phyloP scores from a whole-genome alignment of 2,797 vertebrate genomes.

The Crax fasciolata region DNA sequence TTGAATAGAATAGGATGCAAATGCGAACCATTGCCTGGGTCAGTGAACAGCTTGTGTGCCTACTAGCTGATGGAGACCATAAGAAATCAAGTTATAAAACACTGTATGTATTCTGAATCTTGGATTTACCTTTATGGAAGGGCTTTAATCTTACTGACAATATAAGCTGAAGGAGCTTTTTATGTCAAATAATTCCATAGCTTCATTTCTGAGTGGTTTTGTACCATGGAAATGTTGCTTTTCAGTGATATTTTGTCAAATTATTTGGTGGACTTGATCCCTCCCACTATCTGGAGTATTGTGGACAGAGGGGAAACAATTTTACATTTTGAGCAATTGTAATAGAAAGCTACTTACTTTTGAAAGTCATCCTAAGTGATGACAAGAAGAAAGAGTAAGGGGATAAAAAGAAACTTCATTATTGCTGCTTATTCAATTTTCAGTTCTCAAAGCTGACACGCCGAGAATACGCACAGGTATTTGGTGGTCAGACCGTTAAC shows the following conservation, averaged over 20 bases:
- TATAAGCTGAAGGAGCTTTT: not conserved
- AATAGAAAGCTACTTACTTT: slow-evolving; percentile 23
- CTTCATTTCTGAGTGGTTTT: not conserved
- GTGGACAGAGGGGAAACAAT: not conserved
- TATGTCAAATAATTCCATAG: not conserved
- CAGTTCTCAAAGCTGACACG: slow-evolving; percentile 25
- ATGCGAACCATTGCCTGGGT: not conserved
- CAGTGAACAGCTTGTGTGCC: not conserved
- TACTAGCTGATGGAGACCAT: not conserved
- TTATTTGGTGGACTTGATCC: not conserved
- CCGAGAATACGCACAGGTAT: slow-evolving; percentile 7
- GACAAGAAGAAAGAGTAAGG: slow-evolving; percentile 16
- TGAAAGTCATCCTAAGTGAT: slow-evolving; percentile 20
- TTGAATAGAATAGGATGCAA: not conserved
- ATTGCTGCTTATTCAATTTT: slow-evolving; percentile 59
- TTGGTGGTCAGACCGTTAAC: slow-evolving; percentile 61
- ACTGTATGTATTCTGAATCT: not conserved
- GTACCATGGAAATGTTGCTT: not conserved
- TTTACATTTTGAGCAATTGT: not conserved
- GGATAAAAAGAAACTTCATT: slow-evolving; percentile 43
- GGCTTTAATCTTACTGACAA: not conserved
- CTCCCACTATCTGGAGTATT: not conserved
- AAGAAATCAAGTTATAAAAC: not conserved
- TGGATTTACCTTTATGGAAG: not conserved
- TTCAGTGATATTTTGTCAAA: not conserved